Evolutionary conservation across 1,140 invertebrate species (phyloP).

Genomic region (Antheraea mylitta): DNA sequence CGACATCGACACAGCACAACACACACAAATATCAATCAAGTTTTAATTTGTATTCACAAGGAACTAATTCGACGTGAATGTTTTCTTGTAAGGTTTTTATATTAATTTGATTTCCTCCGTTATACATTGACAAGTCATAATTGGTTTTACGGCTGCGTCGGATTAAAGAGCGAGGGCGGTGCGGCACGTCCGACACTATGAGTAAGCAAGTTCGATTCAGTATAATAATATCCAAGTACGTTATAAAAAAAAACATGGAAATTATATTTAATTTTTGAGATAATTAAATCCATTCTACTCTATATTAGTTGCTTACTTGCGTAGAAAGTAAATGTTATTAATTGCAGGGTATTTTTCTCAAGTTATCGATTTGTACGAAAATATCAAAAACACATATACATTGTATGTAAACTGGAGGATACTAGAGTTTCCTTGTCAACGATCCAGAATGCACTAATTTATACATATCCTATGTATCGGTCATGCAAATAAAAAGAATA

Average conservation of each 20-base stretch:
- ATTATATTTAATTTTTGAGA: not conserved
- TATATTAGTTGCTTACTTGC: too few relatives aligned
- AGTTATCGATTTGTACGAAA: too few relatives aligned
- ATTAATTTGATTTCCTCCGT: not conserved
- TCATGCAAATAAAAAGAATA: too few relatives aligned
- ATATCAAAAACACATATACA: too few relatives aligned
- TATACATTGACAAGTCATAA: not conserved
- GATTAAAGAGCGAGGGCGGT: not conserved
- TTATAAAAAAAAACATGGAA: not conserved
- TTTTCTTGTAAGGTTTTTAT: slow-evolving; percentile 3
- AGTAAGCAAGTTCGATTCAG: not conserved
- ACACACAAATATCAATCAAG: not conserved
- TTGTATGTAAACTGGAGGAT: too few relatives aligned
- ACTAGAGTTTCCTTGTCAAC: too few relatives aligned
- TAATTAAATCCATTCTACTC: too few relatives aligned
- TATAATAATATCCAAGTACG: not conserved
- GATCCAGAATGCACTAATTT: too few relatives aligned
- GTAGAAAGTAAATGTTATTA: too few relatives aligned
- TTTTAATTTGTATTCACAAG: not conserved
- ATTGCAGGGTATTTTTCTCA: too few relatives aligned
- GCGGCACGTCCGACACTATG: not conserved
- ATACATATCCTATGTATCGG: too few relatives aligned
- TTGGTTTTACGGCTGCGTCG: not conserved
- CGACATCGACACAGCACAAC: not conserved
- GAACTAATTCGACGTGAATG: not conserved